These are phyloP conservation scores for Cottoperca gobio DNA, from an alignment of 2,797 vertebrate species.

Conservation along the genomic window DNA sequence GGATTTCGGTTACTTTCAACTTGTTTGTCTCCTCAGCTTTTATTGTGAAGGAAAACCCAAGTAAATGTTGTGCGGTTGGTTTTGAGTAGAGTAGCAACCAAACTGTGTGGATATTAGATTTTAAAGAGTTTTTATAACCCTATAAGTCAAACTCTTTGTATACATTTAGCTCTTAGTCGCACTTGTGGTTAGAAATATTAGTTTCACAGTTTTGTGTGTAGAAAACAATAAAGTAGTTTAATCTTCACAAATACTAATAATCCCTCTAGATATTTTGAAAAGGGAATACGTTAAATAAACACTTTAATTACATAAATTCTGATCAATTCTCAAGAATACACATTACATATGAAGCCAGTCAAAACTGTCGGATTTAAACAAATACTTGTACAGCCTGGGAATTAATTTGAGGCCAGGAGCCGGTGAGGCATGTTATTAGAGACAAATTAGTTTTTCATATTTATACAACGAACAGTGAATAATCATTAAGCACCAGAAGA, in stretches of 20 bases:
- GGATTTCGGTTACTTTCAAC: not conserved
- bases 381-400: not conserved
- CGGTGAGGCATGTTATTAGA: constrained; percentile 38
- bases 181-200: not conserved
- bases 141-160: not conserved
- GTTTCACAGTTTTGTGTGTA: not conserved
- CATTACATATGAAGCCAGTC: not conserved
- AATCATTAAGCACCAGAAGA: not conserved
- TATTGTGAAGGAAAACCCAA: not conserved
- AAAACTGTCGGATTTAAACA: not conserved
- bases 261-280: not conserved
- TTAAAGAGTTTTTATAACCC: no score
- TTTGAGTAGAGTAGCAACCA: not conserved
- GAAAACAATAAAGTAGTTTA: constrained; percentile 1
- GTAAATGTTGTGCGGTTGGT: not conserved
- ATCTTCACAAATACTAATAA: not conserved
- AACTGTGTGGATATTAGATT: no score
- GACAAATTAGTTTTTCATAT: constrained; percentile 4
- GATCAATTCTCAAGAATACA: not conserved
- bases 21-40: not conserved
- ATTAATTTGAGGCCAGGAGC: not conserved
- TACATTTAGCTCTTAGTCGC: not conserved
- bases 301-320: rapidly evolving
- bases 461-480: constrained; percentile 10
- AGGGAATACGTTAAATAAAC: not conserved